phyloP scores from a whole-genome alignment of 2,888 invertebrate genomes.

The Phortica magna region DNA sequence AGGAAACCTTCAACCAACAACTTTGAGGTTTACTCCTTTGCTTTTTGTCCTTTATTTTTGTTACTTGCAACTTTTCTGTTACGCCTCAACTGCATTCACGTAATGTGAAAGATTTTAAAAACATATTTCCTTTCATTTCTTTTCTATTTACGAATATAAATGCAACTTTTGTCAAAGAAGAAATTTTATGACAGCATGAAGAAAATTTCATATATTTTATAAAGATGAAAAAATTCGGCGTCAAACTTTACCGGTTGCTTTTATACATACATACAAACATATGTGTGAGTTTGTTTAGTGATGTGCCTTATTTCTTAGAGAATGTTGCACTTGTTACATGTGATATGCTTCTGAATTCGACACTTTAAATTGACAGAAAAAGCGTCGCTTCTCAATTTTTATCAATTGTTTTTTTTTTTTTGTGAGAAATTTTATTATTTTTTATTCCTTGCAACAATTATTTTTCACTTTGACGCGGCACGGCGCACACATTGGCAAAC shows the following conservation, averaged over 20 bases:
- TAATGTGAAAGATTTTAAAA: neutral
- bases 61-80: neutral
- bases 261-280: too few relatives aligned
- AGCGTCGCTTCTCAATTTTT: neutral
- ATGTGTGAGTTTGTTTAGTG: neutral
- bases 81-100: neutral
- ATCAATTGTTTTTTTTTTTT: neutral
- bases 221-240: neutral
- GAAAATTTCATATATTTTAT: constrained; percentile 10
- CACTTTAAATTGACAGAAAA: too few relatives aligned
- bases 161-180: constrained; percentile 27
- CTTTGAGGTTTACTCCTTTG: neutral
- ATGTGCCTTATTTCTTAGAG: neutral
- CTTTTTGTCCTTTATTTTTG: neutral
- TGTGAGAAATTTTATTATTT: neutral
- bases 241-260: constrained; percentile 14
- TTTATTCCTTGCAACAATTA: neutral
- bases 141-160: neutral
- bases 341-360: neutral
- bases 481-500: neutral
- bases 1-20: neutral
- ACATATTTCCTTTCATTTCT: neutral
- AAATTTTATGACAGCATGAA: neutral
- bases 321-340: neutral
- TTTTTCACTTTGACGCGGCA: neutral